Conservation (phyloP, 2,113 vertebrate species). For the Corydoras sp. region DNA sequence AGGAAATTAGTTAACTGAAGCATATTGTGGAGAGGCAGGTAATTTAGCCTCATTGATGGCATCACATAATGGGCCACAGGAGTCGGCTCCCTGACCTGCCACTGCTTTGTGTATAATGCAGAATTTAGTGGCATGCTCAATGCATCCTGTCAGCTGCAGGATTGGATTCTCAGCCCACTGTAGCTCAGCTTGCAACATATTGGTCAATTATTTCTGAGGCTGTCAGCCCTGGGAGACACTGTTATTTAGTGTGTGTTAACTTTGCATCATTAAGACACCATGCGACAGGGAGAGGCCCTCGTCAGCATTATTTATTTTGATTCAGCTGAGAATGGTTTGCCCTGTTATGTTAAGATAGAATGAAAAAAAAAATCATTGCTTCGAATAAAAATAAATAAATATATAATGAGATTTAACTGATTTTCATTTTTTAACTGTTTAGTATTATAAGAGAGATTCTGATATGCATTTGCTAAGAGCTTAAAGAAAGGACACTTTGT, state of each 20-base stretch:
- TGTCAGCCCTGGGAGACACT: conserved; percentile 67
- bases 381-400: conserved; percentile 6
- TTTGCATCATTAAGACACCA: conserved; percentile 71
- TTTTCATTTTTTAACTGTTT: neutral
- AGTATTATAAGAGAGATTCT: neutral
- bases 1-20: conserved; percentile 71
- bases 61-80: conserved; percentile 64
- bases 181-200: conserved; percentile 69
- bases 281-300: conserved; percentile 62
- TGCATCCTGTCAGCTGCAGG: conserved; percentile 71
- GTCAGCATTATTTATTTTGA: conserved; percentile 70
- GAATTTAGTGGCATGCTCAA: conserved; percentile 71
- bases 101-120: conserved; percentile 73
- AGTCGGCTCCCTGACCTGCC: conserved; percentile 70
- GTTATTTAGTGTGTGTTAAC: conserved; percentile 78
- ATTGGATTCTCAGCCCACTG: conserved; percentile 73
- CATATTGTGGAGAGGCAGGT: conserved; percentile 65
- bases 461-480: conserved; percentile 3
- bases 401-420: conserved; percentile 8
- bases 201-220: conserved; percentile 79
- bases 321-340: conserved; percentile 55
- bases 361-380: conserved; percentile 6
- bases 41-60: conserved; percentile 69
- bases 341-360: conserved; percentile 44
- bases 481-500: neutral